Conservation (phyloP, 2,113 vertebrate species). For the Electrona antarctica region DNA sequence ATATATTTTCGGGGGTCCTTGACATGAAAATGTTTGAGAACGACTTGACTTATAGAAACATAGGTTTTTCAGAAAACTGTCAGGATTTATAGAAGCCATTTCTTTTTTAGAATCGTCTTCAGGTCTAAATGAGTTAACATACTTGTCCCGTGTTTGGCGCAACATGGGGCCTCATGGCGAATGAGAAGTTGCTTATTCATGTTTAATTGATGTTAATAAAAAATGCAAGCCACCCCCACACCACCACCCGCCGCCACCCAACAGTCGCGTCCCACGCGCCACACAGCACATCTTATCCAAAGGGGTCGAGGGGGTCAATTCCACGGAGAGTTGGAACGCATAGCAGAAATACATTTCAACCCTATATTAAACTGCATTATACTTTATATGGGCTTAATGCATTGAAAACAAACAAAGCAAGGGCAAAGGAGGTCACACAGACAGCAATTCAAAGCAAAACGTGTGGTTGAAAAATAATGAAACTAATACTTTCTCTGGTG, state of each 20-base stretch:
- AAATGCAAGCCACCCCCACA: conserved; percentile 54
- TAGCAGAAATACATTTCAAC: conserved; percentile 42
- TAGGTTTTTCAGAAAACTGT: too few species aligned
- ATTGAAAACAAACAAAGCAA: neutral
- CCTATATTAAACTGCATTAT: conserved; percentile 52
- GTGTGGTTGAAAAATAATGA: conserved; percentile 20
- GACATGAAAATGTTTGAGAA: too few species aligned
- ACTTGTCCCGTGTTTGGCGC: conserved; percentile 57
- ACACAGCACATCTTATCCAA: conserved; percentile 47
- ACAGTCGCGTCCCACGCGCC: conserved; percentile 24
- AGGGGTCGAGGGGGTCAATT: conserved; percentile 51
- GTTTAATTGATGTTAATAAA: conserved; percentile 74
- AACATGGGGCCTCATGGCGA: conserved; percentile 63
- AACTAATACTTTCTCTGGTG: neutral
- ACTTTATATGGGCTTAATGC: conserved; percentile 11
- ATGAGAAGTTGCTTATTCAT: conserved; percentile 73
- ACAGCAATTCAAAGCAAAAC: conserved; percentile 6
- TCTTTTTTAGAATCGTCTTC: too few species aligned
- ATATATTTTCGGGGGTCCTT: too few species aligned
- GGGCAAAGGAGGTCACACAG: too few species aligned
- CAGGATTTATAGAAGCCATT: too few species aligned
- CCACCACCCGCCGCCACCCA: conserved; percentile 6
- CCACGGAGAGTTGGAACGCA: conserved; percentile 38
- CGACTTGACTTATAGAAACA: too few species aligned
- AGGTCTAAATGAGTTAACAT: conserved; percentile 34